These are phyloP conservation scores for Coelopa frigida DNA, from an alignment of 1,140 invertebrate genomes.

Conservation along the genomic window DNA sequence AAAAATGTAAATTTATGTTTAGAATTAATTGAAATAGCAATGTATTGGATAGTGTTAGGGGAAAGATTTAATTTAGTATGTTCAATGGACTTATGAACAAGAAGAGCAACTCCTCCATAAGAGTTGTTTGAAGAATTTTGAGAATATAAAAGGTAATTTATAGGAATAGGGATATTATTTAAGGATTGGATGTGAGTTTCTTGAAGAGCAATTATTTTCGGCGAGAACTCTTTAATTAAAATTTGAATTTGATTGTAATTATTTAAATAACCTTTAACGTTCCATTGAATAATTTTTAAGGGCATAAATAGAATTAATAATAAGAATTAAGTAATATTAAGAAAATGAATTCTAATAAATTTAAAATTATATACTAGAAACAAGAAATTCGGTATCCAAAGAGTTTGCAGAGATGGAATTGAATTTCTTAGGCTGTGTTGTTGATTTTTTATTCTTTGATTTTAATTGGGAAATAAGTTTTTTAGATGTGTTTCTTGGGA, in stretches of 20 bases:
- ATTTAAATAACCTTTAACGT: not conserved
- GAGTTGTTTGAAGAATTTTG: not conserved
- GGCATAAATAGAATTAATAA: not conserved
- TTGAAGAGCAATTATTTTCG: conserved; percentile 3
- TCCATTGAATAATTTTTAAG: conserved; percentile 6
- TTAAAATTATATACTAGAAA: not conserved
- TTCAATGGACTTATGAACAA: not conserved
- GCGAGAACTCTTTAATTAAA: not conserved
- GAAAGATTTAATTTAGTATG: not conserved
- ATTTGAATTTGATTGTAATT: not conserved
- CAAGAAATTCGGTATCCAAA: too few species aligned
- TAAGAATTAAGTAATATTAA: too few species aligned
- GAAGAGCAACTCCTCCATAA: not conserved
- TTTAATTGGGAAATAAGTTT: not conserved
- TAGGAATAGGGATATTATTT: not conserved
- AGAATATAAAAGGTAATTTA: not conserved
- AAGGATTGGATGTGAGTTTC: not conserved
- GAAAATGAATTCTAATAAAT: too few species aligned
- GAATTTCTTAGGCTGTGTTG: too few species aligned
- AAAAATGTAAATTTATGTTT: not conserved
- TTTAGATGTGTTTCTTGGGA: too few species aligned
- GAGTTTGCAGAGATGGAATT: too few species aligned
- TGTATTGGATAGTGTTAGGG: not conserved
- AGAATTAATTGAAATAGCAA: not conserved
- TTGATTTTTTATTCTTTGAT: not conserved